Conservation (phyloP, 1,140 invertebrate species). For the Caenorhabditis brenneri region DNA sequence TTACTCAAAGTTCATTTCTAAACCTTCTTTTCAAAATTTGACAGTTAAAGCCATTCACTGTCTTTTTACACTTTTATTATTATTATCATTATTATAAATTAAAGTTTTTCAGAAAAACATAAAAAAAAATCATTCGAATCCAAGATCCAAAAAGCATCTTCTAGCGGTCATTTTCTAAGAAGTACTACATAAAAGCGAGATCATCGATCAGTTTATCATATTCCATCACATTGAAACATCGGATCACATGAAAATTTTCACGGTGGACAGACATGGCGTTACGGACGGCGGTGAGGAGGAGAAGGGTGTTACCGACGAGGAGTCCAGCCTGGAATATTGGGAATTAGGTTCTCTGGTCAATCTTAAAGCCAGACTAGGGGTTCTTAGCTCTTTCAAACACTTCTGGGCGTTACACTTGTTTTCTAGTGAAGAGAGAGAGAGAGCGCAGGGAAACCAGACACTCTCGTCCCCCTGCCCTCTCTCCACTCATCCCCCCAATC, state of each 20-base stretch:
- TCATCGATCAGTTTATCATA: constrained; percentile 38
- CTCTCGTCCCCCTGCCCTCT: background rate
- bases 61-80: too few species aligned
- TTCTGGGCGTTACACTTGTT: too few species aligned
- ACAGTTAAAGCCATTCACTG: too few species aligned
- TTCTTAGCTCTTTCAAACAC: too few species aligned
- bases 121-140: background rate
- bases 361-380: too few species aligned
- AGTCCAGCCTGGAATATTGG: background rate
- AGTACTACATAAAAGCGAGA: background rate
- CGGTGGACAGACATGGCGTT: constrained; percentile 20
- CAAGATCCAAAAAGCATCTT: background rate
- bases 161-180: background rate
- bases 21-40: too few species aligned
- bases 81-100: too few species aligned
- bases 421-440: background rate
- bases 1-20: too few species aligned
- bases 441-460: background rate
- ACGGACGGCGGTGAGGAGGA: background rate
- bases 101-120: too few species aligned
- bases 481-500: too few species aligned
- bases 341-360: too few species aligned
- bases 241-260: constrained; percentile 22
- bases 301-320: constrained; percentile 12
- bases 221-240: constrained; percentile 24